Base-by-base conservation (phyloP, 2,888 invertebrate species). In the Oscheius sp. region DNA sequence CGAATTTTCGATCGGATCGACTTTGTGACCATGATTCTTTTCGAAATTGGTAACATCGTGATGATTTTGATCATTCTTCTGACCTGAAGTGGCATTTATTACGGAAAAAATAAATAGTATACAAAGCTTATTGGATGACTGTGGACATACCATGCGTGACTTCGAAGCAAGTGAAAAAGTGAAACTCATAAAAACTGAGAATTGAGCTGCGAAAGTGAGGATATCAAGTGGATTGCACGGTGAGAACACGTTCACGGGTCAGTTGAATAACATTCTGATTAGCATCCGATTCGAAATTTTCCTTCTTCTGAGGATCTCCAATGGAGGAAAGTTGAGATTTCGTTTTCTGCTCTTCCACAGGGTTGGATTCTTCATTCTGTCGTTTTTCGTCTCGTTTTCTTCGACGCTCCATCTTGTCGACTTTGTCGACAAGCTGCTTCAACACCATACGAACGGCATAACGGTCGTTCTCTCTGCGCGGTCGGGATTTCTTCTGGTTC, bases 261-360 rank as follows among this genome's bases (percentile, higher is more conserved):
- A 80, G 48, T 35, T 32, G 76, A 63, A 81, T 81, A 62, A 81
- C 77, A 68, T 81, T 81, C 66, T 81, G 79, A 51, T 81, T 81
- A 51, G 63, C 76, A 57, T 81, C 80, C 60, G 60, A 35, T 51
- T 72, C 60, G 48, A 13, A 29, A 2, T 72, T 47, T 47, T 55
- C 47, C 29, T 70, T 57, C 29, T 29, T 29, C 3, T 47, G 47
- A 48, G 63, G n/a, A 47, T 63, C 47, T n/a, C 48, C 50, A 7
- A 3, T 42, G 42, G 7, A 5, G 42, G 42, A 7, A 42, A 42
- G 3, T 7, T 42, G 3, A 7, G 42, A 5, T 42, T 42, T 7
- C 4, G 42, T 42, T n/a, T 72, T 59, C 32, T 7, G 29, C 48
- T 72, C 60, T 42, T 48, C 29, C 5, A 11, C 21, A 1, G 5